Base-by-base conservation (phyloP, 1,140 invertebrate genomes). In the Zaprionus kolodkinae region DNA sequence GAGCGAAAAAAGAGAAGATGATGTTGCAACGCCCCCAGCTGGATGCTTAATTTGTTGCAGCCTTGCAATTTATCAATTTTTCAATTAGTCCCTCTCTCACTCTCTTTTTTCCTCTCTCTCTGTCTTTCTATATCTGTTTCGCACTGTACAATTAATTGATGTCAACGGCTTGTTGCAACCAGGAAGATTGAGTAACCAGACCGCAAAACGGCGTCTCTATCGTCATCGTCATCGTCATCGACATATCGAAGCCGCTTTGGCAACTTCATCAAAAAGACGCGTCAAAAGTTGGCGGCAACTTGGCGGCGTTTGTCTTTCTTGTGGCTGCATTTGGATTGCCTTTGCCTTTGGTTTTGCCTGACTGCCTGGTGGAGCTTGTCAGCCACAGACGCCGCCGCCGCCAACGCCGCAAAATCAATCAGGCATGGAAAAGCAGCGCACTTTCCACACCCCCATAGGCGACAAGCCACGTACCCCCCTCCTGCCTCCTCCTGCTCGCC, bases 111-210 rank as follows among this genome's bases (percentile, higher is more conserved):
- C 21, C 43, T 17, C 43, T 17, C 43, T 80, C 64, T 74, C 25
- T 59, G 36, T 17, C 38, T 56, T 59, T 69, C 62, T 52, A 30
- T 21, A 25, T 40, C 35, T 45, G 30, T 50, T 68, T 35, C 27
- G 3, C 13, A 61, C 45, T 38, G 43, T 36, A 55, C 62, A 78
- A 78, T 81, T 88, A 88, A 84, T 88, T 89, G 81, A 88, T 88
- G 84, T 89, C 84, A 88, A 84, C 85, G 77, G 80, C 83, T 86
- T 82, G 75, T 66, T 45, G 75, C 69, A 80, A 89, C 80, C 84
- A 88, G 84, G 85, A 88, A 88, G 81, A 89, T 88, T 88, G 85
- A 78, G 84, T 85, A 88, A 87, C 79, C 65, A 76, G 79, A 78
- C 85, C 79, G 74, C 69, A 79, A 88, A 74, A 60, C 54, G 62